Conservation (phyloP, 2,797 vertebrate genomes). For the Spinus olivaceus region DNA sequence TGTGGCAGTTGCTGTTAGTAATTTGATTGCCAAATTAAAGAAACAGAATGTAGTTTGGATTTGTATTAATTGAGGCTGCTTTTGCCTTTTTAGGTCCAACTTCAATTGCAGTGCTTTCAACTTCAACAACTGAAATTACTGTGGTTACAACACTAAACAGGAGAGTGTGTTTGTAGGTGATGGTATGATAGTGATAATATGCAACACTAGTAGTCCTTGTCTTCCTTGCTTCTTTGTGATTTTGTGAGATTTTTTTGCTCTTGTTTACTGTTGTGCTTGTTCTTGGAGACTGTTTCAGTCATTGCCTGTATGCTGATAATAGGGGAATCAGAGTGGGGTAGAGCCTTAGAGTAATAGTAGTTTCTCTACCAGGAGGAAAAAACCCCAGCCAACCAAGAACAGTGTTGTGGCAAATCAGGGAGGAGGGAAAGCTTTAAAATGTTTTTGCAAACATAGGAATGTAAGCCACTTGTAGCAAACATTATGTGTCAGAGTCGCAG, state of each 20-base stretch:
- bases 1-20: not conserved
- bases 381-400: accelerated
- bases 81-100: not conserved
- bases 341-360: not conserved
- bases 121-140: not conserved
- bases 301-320: not conserved
- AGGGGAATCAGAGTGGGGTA: not conserved
- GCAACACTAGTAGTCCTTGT: not conserved
- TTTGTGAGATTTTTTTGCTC: not conserved
- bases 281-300: not conserved
- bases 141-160: not conserved
- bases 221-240: not conserved
- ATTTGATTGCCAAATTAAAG: not conserved
- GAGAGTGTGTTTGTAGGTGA: not conserved
- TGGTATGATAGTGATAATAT: not conserved
- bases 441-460: not conserved
- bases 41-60: not conserved
- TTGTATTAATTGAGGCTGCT: not conserved
- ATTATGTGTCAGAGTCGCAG: not conserved
- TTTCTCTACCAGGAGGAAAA: not conserved
- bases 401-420: not conserved
- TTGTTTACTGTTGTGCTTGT: not conserved
- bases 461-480: not conserved
- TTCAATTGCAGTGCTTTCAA: not conserved
- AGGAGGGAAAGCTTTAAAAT: not conserved